Percentiles rank a stretch among this genome's conserved stretches.
phyloP scores from a whole-genome alignment of 2,797 vertebrate genomes.

The Anabacerthia variegaticeps region DNA sequence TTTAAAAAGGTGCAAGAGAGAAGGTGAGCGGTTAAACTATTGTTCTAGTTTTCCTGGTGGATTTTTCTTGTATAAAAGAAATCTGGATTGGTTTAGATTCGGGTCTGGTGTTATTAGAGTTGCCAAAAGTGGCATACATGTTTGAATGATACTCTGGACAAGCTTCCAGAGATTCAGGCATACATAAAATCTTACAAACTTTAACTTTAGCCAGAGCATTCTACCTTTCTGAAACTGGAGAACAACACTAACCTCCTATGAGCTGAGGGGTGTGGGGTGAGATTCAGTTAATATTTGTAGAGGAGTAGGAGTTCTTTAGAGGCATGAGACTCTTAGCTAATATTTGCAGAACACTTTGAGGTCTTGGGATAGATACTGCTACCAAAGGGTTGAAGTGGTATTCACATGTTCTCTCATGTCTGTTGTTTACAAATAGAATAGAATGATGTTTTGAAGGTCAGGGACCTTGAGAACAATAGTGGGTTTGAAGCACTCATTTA shows the following conservation, averaged over 20 bases:
- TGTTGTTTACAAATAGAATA: constrained; percentile 68
- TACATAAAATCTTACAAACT: not conserved
- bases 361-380: constrained; percentile 45
- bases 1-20: not conserved
- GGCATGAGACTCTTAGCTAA: constrained; percentile 18
- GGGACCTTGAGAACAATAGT: constrained; percentile 65
- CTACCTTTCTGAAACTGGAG: not conserved
- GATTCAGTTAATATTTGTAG: constrained; percentile 50
- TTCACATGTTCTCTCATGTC: constrained; percentile 58
- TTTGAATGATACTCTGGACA: not conserved
- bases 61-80: not conserved
- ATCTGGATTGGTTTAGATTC: not conserved
- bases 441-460: constrained; percentile 70
- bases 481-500: constrained; percentile 66
- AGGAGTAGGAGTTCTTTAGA: constrained; percentile 31
- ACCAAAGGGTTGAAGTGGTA: constrained; percentile 54
- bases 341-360: constrained; percentile 49
- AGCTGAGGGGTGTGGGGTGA: not conserved
- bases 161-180: not conserved
- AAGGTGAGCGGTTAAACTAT: not conserved
- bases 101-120: not conserved
- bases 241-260: not conserved
- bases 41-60: not conserved
- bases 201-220: not conserved
- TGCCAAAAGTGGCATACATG: not conserved